These are phyloP conservation scores for Apus apus DNA, from an alignment of 2,113 vertebrate genomes.

Conservation along the genomic window DNA sequence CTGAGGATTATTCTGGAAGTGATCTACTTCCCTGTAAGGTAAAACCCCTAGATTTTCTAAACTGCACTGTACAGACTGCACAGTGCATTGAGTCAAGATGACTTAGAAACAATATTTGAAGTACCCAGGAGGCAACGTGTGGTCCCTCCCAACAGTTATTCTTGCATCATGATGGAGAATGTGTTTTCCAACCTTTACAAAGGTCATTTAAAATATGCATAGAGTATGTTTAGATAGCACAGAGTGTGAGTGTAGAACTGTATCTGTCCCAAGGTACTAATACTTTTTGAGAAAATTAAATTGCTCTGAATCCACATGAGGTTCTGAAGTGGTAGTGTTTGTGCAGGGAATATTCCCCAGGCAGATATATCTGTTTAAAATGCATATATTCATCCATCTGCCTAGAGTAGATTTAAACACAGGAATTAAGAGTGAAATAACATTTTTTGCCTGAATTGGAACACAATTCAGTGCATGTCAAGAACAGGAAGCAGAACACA, in stretches of 20 bases:
- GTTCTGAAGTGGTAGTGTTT: conserved; percentile 50
- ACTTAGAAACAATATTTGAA: neutral
- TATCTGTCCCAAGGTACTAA: conserved; percentile 42
- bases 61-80: neutral
- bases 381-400: conserved; percentile 37
- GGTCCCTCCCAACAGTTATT: neutral
- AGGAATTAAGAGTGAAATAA: conserved; percentile 27
- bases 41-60: neutral
- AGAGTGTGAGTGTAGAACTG: neutral
- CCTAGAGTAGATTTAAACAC: conserved; percentile 6
- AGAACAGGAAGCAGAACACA: neutral
- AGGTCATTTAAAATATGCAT: conserved; percentile 58
- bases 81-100: neutral
- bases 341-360: conserved; percentile 9
- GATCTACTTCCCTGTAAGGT: neutral
- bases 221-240: conserved; percentile 6
- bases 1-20: neutral
- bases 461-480: neutral
- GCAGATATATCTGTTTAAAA: conserved; percentile 43
- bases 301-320: conserved; percentile 38
- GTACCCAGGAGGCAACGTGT: neutral
- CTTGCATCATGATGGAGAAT: neutral
- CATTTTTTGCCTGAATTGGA: conserved; percentile 28
- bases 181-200: conserved; percentile 39
- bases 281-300: conserved; percentile 48